Conservation (phyloP, 2,888 invertebrate genomes). For the Ypsolopha sequella region DNA sequence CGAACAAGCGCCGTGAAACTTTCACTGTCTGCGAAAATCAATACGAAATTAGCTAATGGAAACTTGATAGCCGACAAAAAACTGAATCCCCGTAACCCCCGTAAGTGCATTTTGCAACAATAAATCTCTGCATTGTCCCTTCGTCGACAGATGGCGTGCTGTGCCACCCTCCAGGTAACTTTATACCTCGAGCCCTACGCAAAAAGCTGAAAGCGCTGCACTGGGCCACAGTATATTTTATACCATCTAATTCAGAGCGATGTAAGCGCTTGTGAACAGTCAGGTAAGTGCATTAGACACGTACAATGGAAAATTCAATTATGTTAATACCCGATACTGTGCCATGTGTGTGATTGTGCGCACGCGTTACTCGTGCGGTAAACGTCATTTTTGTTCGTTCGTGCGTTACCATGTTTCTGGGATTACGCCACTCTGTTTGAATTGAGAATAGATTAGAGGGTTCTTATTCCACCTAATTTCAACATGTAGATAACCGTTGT, state of each 20-base stretch:
- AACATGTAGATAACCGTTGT: no score
- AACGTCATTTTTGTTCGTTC: conserved; percentile 28
- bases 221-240: background rate
- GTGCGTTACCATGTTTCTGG: conserved; percentile 18
- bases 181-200: conserved; percentile 26
- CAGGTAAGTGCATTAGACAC: conserved; percentile 53
- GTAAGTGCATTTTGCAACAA: conserved; percentile 56
- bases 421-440: conserved; percentile 36
- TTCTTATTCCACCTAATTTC: no score
- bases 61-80: conserved; percentile 67
- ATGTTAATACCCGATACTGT: conserved; percentile 38
- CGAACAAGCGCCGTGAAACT: conserved; percentile 34
- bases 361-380: conserved; percentile 24
- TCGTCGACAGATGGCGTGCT: conserved; percentile 55
- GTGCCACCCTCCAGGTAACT: conserved; percentile 47
- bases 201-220: conserved; percentile 21
- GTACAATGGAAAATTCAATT: conserved; percentile 58
- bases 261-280: conserved; percentile 8
- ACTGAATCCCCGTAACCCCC: conserved; percentile 44
- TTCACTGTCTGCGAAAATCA: conserved; percentile 42
- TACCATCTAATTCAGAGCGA: background rate
- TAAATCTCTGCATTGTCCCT: conserved; percentile 56
- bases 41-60: conserved; percentile 69
- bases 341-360: conserved; percentile 45
- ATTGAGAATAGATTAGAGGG: conserved; percentile 10